These are phyloP conservation scores for Zelleria hepariella DNA, from an alignment of 2,888 invertebrate species.

Conservation along the genomic window DNA sequence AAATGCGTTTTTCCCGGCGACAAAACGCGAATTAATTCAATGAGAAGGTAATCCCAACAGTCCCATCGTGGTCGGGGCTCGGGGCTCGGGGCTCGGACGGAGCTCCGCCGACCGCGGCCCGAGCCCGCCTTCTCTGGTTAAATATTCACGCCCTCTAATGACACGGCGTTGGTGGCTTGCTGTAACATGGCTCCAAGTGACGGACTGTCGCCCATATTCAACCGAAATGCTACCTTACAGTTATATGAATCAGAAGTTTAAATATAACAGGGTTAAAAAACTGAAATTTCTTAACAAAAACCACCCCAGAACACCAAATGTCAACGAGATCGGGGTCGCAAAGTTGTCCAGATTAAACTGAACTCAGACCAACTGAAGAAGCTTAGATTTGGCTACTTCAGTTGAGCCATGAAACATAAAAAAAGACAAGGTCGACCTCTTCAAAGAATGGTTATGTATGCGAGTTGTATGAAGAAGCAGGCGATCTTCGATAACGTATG, in stretches of 20 bases:
- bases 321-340: no score
- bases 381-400: no score
- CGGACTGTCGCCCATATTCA: conserved; percentile 8
- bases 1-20: conserved; percentile 28
- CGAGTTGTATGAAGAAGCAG: background rate
- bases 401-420: no score
- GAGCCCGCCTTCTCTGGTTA: conserved; percentile 52
- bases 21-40: conserved; percentile 52
- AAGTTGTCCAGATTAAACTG: no score
- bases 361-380: no score
- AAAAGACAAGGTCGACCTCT: no score
- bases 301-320: no score
- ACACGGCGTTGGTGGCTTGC: conserved; percentile 43
- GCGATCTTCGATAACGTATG: background rate
- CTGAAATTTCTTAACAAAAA: no score
- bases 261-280: no score
- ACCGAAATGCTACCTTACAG: background rate
- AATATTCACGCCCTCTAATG: conserved; percentile 67
- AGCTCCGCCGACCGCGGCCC: conserved; percentile 36
- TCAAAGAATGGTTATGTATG: no score
- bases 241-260: no score
- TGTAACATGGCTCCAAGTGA: conserved; percentile 44
- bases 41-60: conserved; percentile 54
- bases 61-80: conserved; percentile 36
- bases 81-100: conserved; percentile 23